Conservation (phyloP, 1,140 invertebrate genomes). For the Mycetomoellerius zeteki region DNA sequence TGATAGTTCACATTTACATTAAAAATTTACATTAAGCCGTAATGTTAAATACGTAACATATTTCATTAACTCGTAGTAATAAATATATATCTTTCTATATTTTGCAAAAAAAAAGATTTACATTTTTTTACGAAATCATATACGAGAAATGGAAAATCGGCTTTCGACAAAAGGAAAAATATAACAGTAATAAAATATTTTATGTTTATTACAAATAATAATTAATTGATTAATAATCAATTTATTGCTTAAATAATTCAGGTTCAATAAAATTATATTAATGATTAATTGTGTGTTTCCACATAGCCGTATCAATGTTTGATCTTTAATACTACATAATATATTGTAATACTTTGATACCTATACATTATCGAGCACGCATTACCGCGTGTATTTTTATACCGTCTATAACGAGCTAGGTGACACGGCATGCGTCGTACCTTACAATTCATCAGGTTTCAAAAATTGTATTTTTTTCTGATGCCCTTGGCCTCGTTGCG, state of each 20-base stretch:
- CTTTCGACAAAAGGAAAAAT: neutral
- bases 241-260: neutral
- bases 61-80: neutral
- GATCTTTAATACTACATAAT: neutral
- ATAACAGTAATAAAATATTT: neutral
- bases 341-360: neutral
- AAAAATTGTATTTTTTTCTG: constrained; percentile 21
- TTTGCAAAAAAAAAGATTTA: neutral
- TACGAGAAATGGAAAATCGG: neutral
- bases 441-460: constrained; percentile 3
- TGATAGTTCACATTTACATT: neutral
- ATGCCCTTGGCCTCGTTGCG: neutral
- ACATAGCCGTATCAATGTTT: neutral
- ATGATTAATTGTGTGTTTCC: neutral
- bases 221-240: neutral
- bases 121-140: neutral
- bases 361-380: neutral
- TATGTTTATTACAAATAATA: constrained; percentile 3
- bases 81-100: neutral
- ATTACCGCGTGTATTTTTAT: constrained; percentile 45
- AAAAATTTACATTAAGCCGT: neutral
- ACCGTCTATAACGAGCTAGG: neutral
- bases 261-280: neutral
- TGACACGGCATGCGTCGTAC: neutral
- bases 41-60: neutral